phyloP scores from a whole-genome alignment of 2,797 vertebrate species.

The Buphagus erythrorhynchus region DNA sequence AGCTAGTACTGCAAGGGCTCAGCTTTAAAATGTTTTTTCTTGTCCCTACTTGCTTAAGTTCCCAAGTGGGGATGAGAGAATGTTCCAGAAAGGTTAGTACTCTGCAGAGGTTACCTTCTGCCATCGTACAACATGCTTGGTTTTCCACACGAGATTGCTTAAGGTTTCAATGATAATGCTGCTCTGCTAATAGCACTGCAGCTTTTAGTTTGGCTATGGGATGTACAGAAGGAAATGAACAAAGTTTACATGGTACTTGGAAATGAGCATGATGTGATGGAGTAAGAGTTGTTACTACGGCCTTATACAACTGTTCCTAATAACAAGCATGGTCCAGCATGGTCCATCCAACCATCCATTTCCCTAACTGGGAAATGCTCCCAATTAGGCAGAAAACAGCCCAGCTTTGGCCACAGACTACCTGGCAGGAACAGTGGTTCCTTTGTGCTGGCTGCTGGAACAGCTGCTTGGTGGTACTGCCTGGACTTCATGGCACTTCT shows the following conservation, averaged over 20 bases:
- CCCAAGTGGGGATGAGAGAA: not conserved
- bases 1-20: not conserved
- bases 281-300: too few relatives aligned
- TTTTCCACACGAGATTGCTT: not conserved
- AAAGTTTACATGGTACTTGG: too few relatives aligned
- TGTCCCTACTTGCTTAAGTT: not conserved
- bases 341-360: not conserved
- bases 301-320: too few relatives aligned
- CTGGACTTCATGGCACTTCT: not conserved
- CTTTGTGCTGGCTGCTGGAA: not conserved
- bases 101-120: not conserved
- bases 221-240: not conserved
- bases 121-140: fast-evolving
- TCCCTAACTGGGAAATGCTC: not conserved
- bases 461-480: not conserved
- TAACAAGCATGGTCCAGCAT: not conserved
- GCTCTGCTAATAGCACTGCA: not conserved
- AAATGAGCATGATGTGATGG: too few relatives aligned
- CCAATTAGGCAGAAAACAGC: not conserved
- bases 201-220: not conserved
- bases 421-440: not conserved
- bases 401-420: not conserved
- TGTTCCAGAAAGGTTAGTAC: not conserved
- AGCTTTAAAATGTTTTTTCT: not conserved
- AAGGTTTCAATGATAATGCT: not conserved